A percentile compares a stretch with the other conserved stretches of the same genome.
Evolutionary conservation across 2,888 invertebrate genomes (phyloP).

Genomic region (Melipona bicolor): DNA sequence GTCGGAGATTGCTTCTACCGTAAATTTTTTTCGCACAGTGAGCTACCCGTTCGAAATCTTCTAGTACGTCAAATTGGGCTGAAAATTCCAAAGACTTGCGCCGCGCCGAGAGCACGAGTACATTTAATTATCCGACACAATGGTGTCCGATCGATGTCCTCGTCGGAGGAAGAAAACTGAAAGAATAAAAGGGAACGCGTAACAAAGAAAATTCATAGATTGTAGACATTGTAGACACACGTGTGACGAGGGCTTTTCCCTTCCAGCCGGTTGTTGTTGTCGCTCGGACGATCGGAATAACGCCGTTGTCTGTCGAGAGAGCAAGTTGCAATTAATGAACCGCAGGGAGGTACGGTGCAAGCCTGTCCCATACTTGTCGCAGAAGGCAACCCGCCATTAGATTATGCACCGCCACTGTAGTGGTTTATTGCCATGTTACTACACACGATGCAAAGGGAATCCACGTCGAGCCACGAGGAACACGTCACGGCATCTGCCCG

Average conservation of each 20-base stretch:
- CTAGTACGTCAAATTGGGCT: neutral
- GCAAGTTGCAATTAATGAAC: conserved; percentile 48
- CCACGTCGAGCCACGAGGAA: conserved; percentile 26
- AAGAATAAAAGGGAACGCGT: neutral
- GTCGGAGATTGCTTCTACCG: neutral
- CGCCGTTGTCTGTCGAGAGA: conserved; percentile 1
- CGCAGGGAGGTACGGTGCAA: conserved; percentile 36
- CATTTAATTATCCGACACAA: neutral
- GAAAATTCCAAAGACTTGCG: neutral
- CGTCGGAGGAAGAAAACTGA: neutral
- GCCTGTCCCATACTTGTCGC: conserved; percentile 51
- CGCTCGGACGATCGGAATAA: conserved; percentile 22
- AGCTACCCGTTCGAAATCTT: neutral
- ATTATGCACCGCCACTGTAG: conserved; percentile 62
- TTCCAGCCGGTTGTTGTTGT: conserved; percentile 8
- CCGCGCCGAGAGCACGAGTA: neutral
- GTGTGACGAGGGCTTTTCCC: neutral
- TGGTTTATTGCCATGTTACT: conserved; percentile 67
- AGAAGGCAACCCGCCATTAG: conserved; percentile 59
- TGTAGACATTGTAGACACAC: neutral
- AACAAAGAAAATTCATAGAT: neutral
- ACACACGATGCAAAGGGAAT: conserved; percentile 42
- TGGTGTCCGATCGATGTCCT: neutral
- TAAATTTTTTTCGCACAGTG: neutral
- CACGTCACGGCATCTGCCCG: conserved; percentile 29